Evolutionary conservation across 2,888 invertebrate species (phyloP).

Genomic region (Eledona agricola): DNA sequence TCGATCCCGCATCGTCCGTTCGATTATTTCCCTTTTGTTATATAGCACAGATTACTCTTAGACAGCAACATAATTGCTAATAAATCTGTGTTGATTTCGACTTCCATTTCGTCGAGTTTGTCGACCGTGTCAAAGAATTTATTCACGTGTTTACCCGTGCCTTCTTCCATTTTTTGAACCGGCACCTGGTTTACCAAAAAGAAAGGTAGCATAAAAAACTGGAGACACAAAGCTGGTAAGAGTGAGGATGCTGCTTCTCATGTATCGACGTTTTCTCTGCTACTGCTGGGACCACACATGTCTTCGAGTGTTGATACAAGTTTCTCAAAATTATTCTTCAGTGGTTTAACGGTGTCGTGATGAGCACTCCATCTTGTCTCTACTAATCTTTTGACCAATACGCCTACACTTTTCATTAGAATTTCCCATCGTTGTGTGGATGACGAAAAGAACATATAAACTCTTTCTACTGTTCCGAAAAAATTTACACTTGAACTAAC

Average conservation of each 20-base stretch:
- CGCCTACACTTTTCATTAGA: conserved; percentile 21
- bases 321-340: conserved; percentile 25
- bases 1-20: too few species aligned
- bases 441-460: conserved; percentile 1
- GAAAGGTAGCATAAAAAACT: conserved; percentile 3
- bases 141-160: conserved; percentile 51
- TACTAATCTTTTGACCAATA: conserved; percentile 11
- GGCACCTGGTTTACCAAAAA: conserved; percentile 45
- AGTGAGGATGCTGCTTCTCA: conserved; percentile 15
- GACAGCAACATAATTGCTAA: conserved; percentile 53
- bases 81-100: conserved; percentile 50
- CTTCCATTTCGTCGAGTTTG: conserved; percentile 52
- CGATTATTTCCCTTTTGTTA: too few species aligned
- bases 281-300: conserved; percentile 20
- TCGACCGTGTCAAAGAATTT: conserved; percentile 55
- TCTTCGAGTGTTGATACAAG: conserved; percentile 15
- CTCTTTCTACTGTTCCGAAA: too few species aligned
- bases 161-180: conserved; percentile 52
- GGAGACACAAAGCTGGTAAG: conserved; percentile 20
- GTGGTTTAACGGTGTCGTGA: too few species aligned
- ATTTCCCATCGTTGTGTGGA: conserved; percentile 2
- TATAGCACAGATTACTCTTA: too few species aligned
- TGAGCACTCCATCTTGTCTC: conserved; percentile 8
- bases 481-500: too few species aligned
- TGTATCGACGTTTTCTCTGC: conserved; percentile 21